A percentile compares a stretch with the other conserved stretches of the same genome.
Conservation (phyloP, 2,113 vertebrate species). For the Campylomormyrus tamandua region DNA sequence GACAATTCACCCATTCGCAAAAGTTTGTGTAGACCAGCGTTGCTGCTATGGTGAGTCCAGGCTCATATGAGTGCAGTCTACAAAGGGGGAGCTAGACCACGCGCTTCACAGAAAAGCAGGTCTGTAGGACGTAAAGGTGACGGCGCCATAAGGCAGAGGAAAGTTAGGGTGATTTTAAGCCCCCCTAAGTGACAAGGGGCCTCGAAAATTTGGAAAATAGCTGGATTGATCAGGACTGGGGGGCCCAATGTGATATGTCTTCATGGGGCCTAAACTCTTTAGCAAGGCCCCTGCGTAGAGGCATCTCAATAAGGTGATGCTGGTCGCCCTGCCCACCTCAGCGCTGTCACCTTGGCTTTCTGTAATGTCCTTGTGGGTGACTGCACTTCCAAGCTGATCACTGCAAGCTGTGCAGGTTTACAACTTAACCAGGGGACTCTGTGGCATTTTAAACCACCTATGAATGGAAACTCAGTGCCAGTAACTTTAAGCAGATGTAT, state of each 20-base stretch:
- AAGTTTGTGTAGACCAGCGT: slow-evolving; percentile 32
- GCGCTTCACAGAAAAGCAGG: slow-evolving; percentile 47
- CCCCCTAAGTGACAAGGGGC: no score
- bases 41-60: slow-evolving; percentile 29
- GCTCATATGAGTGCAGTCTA: slow-evolving; percentile 39
- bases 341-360: slow-evolving; percentile 26
- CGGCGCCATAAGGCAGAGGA: no score
- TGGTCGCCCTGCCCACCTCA: not conserved
- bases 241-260: no score
- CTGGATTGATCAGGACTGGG: no score
- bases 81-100: slow-evolving; percentile 43
- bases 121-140: slow-evolving; percentile 43
- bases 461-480: slow-evolving; percentile 95
- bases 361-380: slow-evolving; percentile 44
- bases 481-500: slow-evolving; percentile 79
- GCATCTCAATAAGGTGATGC: not conserved
- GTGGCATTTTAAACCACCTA: slow-evolving; percentile 98
- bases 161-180: no score
- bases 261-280: no score
- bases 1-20: slow-evolving; percentile 48
- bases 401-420: slow-evolving; percentile 97
- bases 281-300: no score
- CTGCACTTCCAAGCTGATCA: slow-evolving; percentile 71
- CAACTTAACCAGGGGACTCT: slow-evolving; percentile 98
- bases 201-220: no score